These are phyloP conservation scores for Corydoras sp. DNA, from an alignment of 2,113 vertebrate species.

Conservation along the genomic window DNA sequence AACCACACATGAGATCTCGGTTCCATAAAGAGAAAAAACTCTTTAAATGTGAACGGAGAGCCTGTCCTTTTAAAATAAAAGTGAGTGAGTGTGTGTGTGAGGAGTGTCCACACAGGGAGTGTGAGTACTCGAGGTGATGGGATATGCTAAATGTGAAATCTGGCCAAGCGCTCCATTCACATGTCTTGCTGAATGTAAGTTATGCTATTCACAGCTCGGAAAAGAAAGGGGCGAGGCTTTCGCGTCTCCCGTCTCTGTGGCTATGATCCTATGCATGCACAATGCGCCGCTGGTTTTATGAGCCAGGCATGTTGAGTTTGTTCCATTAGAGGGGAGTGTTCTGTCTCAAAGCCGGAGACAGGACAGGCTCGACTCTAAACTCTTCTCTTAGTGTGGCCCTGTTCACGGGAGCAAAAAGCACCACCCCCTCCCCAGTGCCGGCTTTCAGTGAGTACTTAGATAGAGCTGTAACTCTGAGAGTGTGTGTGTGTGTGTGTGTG, in stretches of 20 bases:
- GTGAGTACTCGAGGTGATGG: slow-evolving; percentile 63
- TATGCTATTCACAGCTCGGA: slow-evolving; percentile 20
- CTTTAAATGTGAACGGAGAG: slow-evolving; percentile 27
- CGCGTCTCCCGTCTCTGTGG: slow-evolving; percentile 34
- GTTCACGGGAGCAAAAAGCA: slow-evolving; percentile 55
- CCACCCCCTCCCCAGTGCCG: slow-evolving; percentile 48
- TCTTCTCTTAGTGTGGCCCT: slow-evolving; percentile 61
- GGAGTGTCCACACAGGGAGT: slow-evolving; percentile 70
- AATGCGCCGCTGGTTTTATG: slow-evolving; percentile 40
- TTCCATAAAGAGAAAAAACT: background rate
- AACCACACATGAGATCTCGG: too few species aligned
- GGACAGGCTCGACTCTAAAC: slow-evolving; percentile 52
- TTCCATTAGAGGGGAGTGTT: slow-evolving; percentile 59
- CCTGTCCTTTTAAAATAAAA: slow-evolving; percentile 41
- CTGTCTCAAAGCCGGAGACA: slow-evolving; percentile 58
- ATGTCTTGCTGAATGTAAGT: slow-evolving; percentile 12
- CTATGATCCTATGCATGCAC: slow-evolving; percentile 40
- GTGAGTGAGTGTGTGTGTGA: slow-evolving; percentile 62
- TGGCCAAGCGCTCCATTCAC: slow-evolving; percentile 24
- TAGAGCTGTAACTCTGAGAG: slow-evolving; percentile 42
- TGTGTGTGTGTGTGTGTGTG: slow-evolving; percentile 16
- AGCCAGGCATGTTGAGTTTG: slow-evolving; percentile 46
- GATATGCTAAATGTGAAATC: slow-evolving; percentile 14
- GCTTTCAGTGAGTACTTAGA: slow-evolving; percentile 39
- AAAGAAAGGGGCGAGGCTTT: slow-evolving; percentile 25